A percentile compares a stretch with the other conserved stretches of the same genome.
Evolutionary conservation across 1,140 invertebrate genomes (phyloP).

Genomic region (Drosophila nasuta): DNA sequence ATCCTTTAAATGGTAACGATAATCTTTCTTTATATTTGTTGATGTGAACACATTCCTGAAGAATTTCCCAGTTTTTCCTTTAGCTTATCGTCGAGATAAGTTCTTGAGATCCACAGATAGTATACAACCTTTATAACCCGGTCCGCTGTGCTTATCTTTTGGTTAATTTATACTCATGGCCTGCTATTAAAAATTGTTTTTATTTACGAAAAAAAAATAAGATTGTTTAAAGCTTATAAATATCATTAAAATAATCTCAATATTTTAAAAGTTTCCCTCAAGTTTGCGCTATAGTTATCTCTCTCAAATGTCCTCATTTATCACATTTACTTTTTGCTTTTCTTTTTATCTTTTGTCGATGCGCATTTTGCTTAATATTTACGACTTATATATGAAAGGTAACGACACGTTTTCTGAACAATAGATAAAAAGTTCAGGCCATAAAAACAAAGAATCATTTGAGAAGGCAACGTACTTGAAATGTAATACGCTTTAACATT

Average conservation of each 20-base stretch:
- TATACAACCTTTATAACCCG: not conserved
- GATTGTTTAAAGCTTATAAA: not conserved
- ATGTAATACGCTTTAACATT: not conserved
- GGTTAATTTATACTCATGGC: slow-evolving; percentile 5
- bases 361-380: slow-evolving; percentile 24
- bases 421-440: slow-evolving; percentile 7
- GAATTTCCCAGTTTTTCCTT: slow-evolving; percentile 1
- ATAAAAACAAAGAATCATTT: slow-evolving; percentile 15
- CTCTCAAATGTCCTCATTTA: slow-evolving; percentile 6
- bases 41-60: not conserved
- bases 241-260: not conserved
- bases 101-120: not conserved
- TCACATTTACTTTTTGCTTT: not conserved
- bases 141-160: not conserved
- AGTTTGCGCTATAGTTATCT: not conserved
- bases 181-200: slow-evolving; percentile 5
- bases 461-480: slow-evolving; percentile 15
- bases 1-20: not conserved
- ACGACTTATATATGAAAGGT: slow-evolving; percentile 5
- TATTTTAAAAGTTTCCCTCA: not conserved
- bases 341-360: slow-evolving; percentile 13
- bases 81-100: not conserved
- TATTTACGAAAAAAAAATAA: slow-evolving; percentile 17
- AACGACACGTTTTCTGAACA: slow-evolving; percentile 25
- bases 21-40: not conserved